phyloP scores from a whole-genome alignment of 1,140 invertebrate genomes.

The Hirudo medicinalis region DNA sequence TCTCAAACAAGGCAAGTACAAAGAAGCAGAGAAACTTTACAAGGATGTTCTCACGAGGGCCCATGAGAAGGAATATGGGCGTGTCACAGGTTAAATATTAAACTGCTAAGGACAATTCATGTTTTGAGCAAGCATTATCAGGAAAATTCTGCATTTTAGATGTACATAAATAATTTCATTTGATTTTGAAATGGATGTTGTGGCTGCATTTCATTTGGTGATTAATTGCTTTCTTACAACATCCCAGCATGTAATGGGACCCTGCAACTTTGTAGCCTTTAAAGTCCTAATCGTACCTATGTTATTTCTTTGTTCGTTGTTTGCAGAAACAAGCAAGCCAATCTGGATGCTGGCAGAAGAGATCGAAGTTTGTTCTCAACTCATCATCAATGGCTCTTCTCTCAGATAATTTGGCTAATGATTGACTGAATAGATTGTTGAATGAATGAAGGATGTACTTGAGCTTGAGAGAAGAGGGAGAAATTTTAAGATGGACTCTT shows the following conservation, averaged over 20 bases:
- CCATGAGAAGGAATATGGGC: slow-evolving; percentile 92
- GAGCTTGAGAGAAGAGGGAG: too few relatives aligned
- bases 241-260: too few relatives aligned
- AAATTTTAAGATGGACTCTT: too few relatives aligned
- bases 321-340: slow-evolving; percentile 82
- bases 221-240: too few relatives aligned
- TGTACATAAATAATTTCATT: slow-evolving; percentile 1
- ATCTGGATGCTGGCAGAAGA: slow-evolving; percentile 99
- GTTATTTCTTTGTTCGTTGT: slow-evolving; percentile 16
- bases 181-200: not conserved
- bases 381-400: too few relatives aligned
- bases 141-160: slow-evolving; percentile 55
- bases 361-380: slow-evolving; percentile 55
- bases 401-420: too few relatives aligned
- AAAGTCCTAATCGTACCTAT: not conserved
- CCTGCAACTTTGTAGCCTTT: too few relatives aligned
- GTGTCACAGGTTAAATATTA: slow-evolving; percentile 63
- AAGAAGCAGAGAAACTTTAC: slow-evolving; percentile 92
- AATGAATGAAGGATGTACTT: too few relatives aligned
- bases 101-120: slow-evolving; percentile 83
- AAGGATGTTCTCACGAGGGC: slow-evolving; percentile 92
- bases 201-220: too few relatives aligned
- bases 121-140: slow-evolving; percentile 95
- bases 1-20: slow-evolving; percentile 96
- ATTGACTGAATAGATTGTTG: too few relatives aligned